Evolutionary conservation across 2,113 vertebrate species (phyloP), one percentile per base, ranked within the genome.

Genomic region (Donacobius atricapilla): DNA sequence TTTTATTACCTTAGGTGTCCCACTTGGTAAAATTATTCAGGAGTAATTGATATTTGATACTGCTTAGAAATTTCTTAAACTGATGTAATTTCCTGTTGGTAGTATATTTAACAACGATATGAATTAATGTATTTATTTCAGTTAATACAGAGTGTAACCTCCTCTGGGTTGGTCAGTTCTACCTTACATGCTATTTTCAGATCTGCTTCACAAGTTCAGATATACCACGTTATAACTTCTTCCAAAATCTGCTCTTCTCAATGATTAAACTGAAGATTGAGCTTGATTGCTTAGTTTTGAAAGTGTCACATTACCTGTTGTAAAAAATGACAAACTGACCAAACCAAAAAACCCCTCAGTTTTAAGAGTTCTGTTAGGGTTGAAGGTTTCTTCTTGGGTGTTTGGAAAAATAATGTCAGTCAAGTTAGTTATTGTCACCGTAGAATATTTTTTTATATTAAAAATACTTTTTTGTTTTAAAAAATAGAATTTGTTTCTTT

Each of bases 271-370:
- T 47, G 39, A 73, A 61, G 25, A 47, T 73, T 1, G 10, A 12
- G 17, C 21, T 25, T 93, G n/a, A 82, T 37, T 56, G 23, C 40
- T 79, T 7, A 13, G 12, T 45, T 80, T 50, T 64, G 20, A n/a
- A 78, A 68, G 15, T 42, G 8, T 60, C 22, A 13, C 0, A 1
- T 79, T 64, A 53, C 11, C 16, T 68, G 7, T 63, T 66, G 20
- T 37, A 44, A 66, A 69, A 80, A 33, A 73, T 18, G 4, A 30
- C 22, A 2, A 73, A 33, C 51, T 11, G 75, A 11, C 3, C 16
- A 31, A 78, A 9, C 6, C 77, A 58, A 65, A 48, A 40, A 13
- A 0, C 0, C 0, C 12, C 6, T 39, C 3, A 9, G 1, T 66
- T 78, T 60, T 47, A 51, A 69, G 21, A 22, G 22, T 92, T 77